Evolutionary conservation across 2,113 vertebrate species (phyloP), one percentile per base, ranked within the genome.

Genomic region (Litocranius walleri): DNA sequence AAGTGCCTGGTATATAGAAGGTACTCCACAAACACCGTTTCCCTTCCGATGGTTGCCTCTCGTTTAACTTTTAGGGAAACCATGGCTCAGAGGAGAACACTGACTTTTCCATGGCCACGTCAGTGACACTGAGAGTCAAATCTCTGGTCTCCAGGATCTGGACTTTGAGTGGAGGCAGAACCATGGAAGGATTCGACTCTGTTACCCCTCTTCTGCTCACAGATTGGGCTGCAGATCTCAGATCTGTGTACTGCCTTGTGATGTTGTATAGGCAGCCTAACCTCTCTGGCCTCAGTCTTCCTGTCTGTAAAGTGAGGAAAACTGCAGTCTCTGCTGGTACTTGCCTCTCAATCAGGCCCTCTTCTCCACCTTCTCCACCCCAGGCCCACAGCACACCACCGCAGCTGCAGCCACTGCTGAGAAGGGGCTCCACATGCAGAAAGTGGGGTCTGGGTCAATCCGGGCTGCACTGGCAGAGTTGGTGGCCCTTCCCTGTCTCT

Each of bases 401-500:
- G 15, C 56, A 25, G 71, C 86, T 16, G 50, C 88, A 15, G 5
- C 82, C 4, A 97, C 98, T 7, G 98, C 98, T 0, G 99, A 99
- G 92, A 99, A 99, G 45, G 98, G 99, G 98, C 99, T 99, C 97
- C 99, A 98, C 96, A 99, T 99, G 99, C 99, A 99, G 61, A 99
- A 99, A 97, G 99, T 99, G 97, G 99, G 99, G 95, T 99, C 99
- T 40, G 99, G 97, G 94, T 94, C 98, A 0, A 94, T 99, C 17
- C 99, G 98, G 0, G 99, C 99, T 30, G 99, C 99, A n/a, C 98
- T 99, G 92, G 99, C 99, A 0, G 99, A 99, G 98, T 98, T 99
- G 0, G 99, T 99, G 30, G 98, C 99, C 13, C 99, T 99, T 21
- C 99, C 99, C 67, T 99, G 99, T 97, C 97, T 99, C 97, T 99